Conservation (phyloP, 1,140 invertebrate species). For the Orius laevigatus region DNA sequence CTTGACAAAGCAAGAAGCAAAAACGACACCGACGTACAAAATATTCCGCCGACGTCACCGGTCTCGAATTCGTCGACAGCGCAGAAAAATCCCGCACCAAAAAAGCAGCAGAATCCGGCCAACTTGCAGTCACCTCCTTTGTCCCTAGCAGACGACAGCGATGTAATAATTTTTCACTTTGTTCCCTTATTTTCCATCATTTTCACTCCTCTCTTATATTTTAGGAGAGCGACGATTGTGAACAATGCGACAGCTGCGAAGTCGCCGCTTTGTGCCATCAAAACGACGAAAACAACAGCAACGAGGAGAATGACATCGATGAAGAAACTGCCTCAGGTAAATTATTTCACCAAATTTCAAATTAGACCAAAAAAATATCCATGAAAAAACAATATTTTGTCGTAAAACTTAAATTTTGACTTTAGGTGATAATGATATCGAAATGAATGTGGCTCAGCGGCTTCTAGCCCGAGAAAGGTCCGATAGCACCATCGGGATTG, state of each 20-base stretch:
- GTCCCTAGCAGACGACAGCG: no score
- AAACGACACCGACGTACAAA: not conserved
- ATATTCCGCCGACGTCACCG: not conserved
- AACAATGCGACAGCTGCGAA: constrained; percentile 26
- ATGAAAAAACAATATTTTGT: no score
- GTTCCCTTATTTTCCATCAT: no score
- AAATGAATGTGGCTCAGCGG: constrained; percentile 34
- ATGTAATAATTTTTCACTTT: no score
- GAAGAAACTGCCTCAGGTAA: constrained; percentile 70
- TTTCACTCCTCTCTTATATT: not conserved
- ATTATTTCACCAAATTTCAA: no score
- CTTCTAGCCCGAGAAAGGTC: constrained; percentile 19
- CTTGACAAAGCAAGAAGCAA: constrained; percentile 10
- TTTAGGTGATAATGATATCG: constrained; percentile 55
- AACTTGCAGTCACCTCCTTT: no score
- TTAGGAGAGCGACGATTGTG: constrained; percentile 31
- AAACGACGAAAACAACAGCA: constrained; percentile 29
- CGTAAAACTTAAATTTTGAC: not conserved
- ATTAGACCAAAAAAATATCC: no score
- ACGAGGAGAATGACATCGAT: constrained; percentile 66
- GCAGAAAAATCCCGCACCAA: not conserved
- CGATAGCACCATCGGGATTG: constrained; percentile 9
- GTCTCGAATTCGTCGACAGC: not conserved
- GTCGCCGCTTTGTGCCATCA: constrained; percentile 17
- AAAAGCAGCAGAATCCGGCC: not conserved